A percentile compares a stretch with the other conserved stretches of the same genome.
Conservation (phyloP, 2,113 vertebrate species). For the Spheniscus mendiculus region DNA sequence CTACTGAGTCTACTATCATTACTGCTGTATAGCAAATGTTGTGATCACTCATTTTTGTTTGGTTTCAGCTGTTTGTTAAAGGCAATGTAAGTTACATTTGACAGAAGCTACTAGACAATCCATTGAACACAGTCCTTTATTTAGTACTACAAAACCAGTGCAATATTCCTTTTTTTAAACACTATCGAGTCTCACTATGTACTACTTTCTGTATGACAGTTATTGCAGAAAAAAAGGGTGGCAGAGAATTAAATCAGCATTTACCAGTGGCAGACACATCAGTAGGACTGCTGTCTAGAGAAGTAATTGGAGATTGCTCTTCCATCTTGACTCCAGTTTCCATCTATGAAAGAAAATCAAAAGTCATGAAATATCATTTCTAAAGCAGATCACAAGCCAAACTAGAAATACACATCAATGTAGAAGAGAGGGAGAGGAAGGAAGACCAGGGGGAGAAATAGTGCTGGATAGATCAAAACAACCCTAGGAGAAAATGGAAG, state of each 20-base stretch:
- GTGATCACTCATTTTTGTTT: constrained; percentile 33
- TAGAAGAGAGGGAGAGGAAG: not conserved
- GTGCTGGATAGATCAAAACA: not conserved
- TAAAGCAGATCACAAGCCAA: constrained; percentile 49
- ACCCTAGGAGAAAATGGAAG: not conserved
- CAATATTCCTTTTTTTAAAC: not conserved
- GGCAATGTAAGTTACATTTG: constrained; percentile 10
- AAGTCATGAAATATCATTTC: constrained; percentile 13
- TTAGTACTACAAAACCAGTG: not conserved
- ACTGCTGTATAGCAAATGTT: constrained; percentile 28
- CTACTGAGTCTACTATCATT: constrained; percentile 38
- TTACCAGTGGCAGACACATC: constrained; percentile 74
- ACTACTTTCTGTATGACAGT: not conserved
- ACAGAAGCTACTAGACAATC: constrained; percentile 41
- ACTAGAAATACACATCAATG: not conserved
- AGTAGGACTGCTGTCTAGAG: constrained; percentile 54
- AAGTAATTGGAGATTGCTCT: constrained; percentile 57
- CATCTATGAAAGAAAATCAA: constrained; percentile 73
- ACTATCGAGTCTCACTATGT: not conserved
- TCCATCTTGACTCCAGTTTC: constrained; percentile 69
- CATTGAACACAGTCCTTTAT: constrained; percentile 34
- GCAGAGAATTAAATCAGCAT: constrained; percentile 41
- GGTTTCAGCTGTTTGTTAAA: constrained; percentile 48
- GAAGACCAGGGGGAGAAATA: not conserved
- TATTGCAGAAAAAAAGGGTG: constrained; percentile 15